Percentiles rank a stretch among this genome's conserved stretches.
Conservation (phyloP, 2,888 invertebrate species). For the Megaustenia siamemsis region DNA sequence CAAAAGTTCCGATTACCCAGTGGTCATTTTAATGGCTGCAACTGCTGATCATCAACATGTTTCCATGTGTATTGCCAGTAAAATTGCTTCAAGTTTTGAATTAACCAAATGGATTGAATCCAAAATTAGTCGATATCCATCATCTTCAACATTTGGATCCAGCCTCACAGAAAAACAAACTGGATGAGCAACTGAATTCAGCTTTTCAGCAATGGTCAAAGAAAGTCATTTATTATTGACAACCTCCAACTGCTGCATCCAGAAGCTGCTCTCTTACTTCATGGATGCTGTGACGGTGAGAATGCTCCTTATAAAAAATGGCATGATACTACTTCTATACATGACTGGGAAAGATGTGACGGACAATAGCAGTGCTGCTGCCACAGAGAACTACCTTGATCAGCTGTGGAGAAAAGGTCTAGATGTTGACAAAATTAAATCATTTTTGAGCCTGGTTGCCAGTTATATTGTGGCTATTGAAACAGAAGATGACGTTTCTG, state of each 20-base stretch:
- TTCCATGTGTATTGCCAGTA: constrained; percentile 62
- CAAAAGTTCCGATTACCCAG: constrained; percentile 64
- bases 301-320: constrained; percentile 75
- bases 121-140: constrained; percentile 49
- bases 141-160: constrained; percentile 59
- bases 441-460: constrained; percentile 69
- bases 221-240: constrained; percentile 66
- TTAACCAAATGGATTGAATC: constrained; percentile 32
- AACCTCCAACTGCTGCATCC: constrained; percentile 69
- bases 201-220: constrained; percentile 57
- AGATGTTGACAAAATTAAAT: constrained; percentile 69
- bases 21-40: constrained; percentile 65
- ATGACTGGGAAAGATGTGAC: constrained; percentile 44
- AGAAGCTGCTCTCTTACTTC: constrained; percentile 70
- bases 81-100: constrained; percentile 59
- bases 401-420: constrained; percentile 65
- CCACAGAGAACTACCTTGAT: constrained; percentile 62
- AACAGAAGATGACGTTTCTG: constrained; percentile 55
- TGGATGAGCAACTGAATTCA: constrained; percentile 64
- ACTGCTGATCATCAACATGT: constrained; percentile 55
- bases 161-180: constrained; percentile 49
- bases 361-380: background rate
- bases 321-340: constrained; percentile 68
- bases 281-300: constrained; percentile 76
- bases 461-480: constrained; percentile 68